Evolutionary conservation across 2,797 vertebrate species (phyloP), one percentile per base, ranked within the genome.

Genomic region (Odontamblyopus lacepedii): DNA sequence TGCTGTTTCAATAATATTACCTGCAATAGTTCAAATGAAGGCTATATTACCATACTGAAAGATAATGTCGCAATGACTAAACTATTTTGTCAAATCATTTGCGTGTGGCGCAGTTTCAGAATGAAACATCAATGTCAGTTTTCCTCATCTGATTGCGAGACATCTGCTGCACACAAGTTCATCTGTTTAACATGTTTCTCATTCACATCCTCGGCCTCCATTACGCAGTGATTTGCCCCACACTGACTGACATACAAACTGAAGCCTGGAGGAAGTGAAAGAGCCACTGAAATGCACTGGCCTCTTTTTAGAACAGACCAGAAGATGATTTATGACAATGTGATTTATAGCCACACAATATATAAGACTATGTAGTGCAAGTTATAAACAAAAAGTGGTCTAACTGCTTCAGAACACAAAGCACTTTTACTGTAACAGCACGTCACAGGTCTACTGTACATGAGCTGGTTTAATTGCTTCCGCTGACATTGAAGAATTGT

Each of bases 141-240:
- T 77, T 67, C 18, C 35, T 74, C 67, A 53, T 78, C 74, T 77
- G 11, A 18, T 23, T 16, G 29, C 81, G 61, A 63, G 48, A 63
- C 68, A 85, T 77, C 57, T 86, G 89, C 80, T 89, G 79, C 74
- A 77, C 76, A 75, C 11, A 73, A 74, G 11, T 59, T 71, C 67
- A 50, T 87, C 79, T 84, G 81, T 67, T 80, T 63, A 78, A 76
- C 81, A 26, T 86, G 87, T 82, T 91, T 88, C 81, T 78, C 82
- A 88, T 88, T 89, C 83, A 79, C 83, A 38, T 67, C 72, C 78
- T 72, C 74, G 79, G 85, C 74, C 75, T 83, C 73, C 82, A 75
- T 27, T 1, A 71, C 70, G 51, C 74, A 76, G 83, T 70, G 63
- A 55, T 73, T 50, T 69, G 68, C 75, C 64, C n/a, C 62, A 69